Evolutionary conservation across 2,888 invertebrate genomes (phyloP).

Genomic region (Tineola bisselliella): DNA sequence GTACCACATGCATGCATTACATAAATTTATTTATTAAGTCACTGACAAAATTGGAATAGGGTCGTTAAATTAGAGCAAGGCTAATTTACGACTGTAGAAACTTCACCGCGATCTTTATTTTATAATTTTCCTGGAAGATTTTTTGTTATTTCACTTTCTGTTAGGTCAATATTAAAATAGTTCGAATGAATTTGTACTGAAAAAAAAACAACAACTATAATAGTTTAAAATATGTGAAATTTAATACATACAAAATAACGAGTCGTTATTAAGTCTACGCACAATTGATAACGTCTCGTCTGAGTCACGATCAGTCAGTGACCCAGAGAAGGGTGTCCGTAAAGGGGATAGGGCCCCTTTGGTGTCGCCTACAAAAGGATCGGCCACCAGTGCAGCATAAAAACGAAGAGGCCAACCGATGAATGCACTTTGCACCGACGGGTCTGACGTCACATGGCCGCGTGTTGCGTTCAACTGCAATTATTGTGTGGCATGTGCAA

Average conservation of each 20-base stretch:
- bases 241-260: no score
- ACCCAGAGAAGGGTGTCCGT: constrained; percentile 61
- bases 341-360: constrained; percentile 68
- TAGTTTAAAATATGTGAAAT: no score
- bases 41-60: constrained; percentile 23
- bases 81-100: constrained; percentile 19
- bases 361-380: constrained; percentile 62
- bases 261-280: no score
- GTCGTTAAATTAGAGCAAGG: constrained; percentile 37
- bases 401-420: constrained; percentile 55
- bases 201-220: no score
- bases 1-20: neutral
- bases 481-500: neutral
- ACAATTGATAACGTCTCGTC: no score
- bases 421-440: constrained; percentile 67
- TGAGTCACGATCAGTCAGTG: constrained; percentile 30
- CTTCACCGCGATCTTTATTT: neutral
- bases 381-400: constrained; percentile 57
- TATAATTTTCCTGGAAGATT: neutral
- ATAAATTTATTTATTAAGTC: neutral
- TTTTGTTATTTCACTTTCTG: neutral
- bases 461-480: constrained; percentile 47
- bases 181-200: no score
- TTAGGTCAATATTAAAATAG: no score
- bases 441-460: constrained; percentile 53